Conservation (phyloP, 2,113 vertebrate species). For the Toxostoma redivivum region DNA sequence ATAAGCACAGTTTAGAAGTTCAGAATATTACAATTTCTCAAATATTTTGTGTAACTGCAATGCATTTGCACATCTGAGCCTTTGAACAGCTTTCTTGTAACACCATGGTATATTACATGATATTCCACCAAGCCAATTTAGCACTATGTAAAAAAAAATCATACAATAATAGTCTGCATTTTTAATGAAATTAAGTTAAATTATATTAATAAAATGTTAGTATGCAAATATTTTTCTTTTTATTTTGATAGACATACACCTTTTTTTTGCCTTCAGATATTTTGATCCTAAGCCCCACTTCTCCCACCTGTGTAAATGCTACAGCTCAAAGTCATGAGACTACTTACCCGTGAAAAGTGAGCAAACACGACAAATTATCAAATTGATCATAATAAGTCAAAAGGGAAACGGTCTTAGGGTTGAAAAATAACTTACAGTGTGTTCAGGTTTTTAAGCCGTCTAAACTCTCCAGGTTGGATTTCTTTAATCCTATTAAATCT, state of each 20-base stretch:
- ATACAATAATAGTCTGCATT: neutral
- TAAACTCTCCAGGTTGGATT: conserved; percentile 89
- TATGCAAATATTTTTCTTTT: neutral
- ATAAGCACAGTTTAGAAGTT: neutral
- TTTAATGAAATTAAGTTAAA: neutral
- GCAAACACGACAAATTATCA: neutral
- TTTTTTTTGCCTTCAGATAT: neutral
- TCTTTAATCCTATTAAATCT: conserved; percentile 98
- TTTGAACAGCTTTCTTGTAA: neutral
- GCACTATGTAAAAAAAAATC: neutral
- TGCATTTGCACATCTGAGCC: neutral
- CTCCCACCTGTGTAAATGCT: neutral
- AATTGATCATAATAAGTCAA: neutral
- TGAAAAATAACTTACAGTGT: conserved; percentile 87
- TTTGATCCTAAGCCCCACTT: neutral
- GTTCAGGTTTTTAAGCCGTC: conserved; percentile 89
- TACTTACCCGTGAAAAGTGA: neutral
- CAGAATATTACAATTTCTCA: neutral
- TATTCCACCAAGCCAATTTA: neutral
- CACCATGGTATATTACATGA: neutral
- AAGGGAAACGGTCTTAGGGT: neutral
- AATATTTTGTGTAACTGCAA: neutral
- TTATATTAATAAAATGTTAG: neutral
- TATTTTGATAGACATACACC: neutral
- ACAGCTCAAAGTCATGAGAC: neutral